Conservation (phyloP, 2,113 vertebrate genomes). For the Crocuta crocuta region DNA sequence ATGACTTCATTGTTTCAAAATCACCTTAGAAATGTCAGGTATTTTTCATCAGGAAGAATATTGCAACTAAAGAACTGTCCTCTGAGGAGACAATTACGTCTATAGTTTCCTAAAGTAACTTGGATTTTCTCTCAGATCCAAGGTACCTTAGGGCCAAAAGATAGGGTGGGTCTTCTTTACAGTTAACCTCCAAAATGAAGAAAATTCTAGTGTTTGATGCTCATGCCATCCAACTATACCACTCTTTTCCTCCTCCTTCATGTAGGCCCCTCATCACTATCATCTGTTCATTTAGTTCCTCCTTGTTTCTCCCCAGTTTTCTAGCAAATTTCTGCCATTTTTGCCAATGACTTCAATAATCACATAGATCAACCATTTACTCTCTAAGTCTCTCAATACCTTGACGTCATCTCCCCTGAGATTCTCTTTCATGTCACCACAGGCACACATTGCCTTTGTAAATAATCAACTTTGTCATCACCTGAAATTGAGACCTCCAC, state of each 20-base stretch:
- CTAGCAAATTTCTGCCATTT: not conserved
- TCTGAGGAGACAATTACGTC: not conserved
- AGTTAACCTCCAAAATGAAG: not conserved
- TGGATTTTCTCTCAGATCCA: not conserved
- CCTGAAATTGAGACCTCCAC: not conserved
- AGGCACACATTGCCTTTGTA: not conserved
- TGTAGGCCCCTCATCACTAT: not conserved
- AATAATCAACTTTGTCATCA: not conserved
- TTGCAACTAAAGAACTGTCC: not conserved
- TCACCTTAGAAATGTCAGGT: slow-evolving; percentile 2
- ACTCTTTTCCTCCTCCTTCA: not conserved
- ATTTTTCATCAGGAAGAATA: not conserved
- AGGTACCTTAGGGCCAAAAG: not conserved
- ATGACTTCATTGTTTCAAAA: slow-evolving; percentile 23
- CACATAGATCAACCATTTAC: not conserved
- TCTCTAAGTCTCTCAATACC: not conserved
- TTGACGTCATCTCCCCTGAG: not conserved
- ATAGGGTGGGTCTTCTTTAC: not conserved
- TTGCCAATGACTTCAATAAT: not conserved
- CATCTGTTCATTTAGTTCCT: too few relatives aligned
- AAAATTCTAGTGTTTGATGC: not conserved
- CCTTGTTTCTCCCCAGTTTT: not conserved
- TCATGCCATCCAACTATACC: not conserved
- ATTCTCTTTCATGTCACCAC: not conserved
- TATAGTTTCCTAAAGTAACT: not conserved